A percentile compares a stretch with the other conserved stretches of the same genome.
These are phyloP conservation scores for Esperia sulphurella DNA, from an alignment of 2,888 invertebrate genomes.

Conservation along the genomic window DNA sequence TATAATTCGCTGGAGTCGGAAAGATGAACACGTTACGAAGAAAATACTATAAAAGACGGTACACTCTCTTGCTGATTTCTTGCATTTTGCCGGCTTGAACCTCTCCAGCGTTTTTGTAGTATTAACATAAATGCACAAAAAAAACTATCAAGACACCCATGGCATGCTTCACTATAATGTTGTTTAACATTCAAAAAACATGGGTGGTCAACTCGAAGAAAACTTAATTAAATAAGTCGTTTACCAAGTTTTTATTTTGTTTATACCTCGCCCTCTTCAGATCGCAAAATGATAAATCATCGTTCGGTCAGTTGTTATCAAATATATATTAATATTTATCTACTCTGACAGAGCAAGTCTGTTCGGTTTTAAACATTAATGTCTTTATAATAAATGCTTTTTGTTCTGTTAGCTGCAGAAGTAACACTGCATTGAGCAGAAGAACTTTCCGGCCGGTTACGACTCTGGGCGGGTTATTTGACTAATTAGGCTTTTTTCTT, in stretches of 20 bases:
- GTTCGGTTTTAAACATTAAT: not conserved
- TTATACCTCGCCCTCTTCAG: constrained; percentile 11
- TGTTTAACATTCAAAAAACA: not conserved
- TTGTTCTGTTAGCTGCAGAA: not conserved
- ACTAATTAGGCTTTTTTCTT: too few species aligned
- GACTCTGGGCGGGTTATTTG: too few species aligned
- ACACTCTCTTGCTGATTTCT: too few species aligned
- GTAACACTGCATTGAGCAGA: not conserved
- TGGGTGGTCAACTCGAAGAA: constrained; percentile 6
- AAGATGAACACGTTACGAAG: too few species aligned
- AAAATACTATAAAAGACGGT: too few species aligned
- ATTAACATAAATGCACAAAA: too few species aligned
- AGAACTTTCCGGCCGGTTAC: too few species aligned
- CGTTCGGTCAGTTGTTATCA: constrained; percentile 12
- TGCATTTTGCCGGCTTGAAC: too few species aligned
- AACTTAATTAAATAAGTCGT: not conserved
- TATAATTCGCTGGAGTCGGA: too few species aligned
- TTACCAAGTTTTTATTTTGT: constrained; percentile 10
- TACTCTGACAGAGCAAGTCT: constrained; percentile 9
- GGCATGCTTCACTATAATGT: not conserved
- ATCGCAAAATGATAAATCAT: constrained; percentile 17
- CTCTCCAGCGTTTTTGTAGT: too few species aligned
- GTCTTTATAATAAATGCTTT: not conserved
- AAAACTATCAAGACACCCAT: too few species aligned
- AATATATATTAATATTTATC: constrained; percentile 17